These are phyloP conservation scores for Geophilus truncorum DNA, from an alignment of 2,888 invertebrate species.

Conservation along the genomic window DNA sequence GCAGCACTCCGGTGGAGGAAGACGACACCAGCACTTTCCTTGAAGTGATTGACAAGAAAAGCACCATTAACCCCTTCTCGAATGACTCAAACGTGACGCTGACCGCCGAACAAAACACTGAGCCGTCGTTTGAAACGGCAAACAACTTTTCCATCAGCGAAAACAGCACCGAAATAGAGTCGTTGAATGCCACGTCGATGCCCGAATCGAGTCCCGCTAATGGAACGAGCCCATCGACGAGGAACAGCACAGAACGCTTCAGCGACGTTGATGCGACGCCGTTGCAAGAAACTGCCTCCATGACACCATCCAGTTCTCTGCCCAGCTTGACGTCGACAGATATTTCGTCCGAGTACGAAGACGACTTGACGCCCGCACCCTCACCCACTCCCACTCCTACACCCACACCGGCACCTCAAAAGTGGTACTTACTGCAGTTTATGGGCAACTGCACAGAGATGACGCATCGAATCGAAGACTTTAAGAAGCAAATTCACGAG, in stretches of 20 bases:
- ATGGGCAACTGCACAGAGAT: slow-evolving; percentile 34
- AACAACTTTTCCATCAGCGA: neutral
- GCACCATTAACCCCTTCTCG: neutral
- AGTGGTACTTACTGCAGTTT: slow-evolving; percentile 35
- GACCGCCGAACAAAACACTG: no score
- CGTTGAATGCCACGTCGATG: neutral
- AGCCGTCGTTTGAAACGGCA: neutral
- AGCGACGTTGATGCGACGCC: neutral
- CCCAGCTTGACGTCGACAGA: neutral
- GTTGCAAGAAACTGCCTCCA: neutral
- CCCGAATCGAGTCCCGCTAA: neutral
- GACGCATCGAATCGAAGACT: neutral
- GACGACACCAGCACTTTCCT: neutral
- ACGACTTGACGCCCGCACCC: neutral
- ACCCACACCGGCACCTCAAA: neutral
- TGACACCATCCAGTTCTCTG: neutral
- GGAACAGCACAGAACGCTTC: neutral
- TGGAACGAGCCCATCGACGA: neutral
- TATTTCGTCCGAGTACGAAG: neutral
- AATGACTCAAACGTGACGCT: neutral
- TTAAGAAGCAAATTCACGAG: slow-evolving; percentile 18
- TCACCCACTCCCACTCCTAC: neutral
- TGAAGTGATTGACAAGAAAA: neutral
- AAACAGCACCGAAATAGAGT: neutral
- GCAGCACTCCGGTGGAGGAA: neutral